phyloP scores from a whole-genome alignment of 2,797 vertebrate genomes.

The Alcedo atthis region DNA sequence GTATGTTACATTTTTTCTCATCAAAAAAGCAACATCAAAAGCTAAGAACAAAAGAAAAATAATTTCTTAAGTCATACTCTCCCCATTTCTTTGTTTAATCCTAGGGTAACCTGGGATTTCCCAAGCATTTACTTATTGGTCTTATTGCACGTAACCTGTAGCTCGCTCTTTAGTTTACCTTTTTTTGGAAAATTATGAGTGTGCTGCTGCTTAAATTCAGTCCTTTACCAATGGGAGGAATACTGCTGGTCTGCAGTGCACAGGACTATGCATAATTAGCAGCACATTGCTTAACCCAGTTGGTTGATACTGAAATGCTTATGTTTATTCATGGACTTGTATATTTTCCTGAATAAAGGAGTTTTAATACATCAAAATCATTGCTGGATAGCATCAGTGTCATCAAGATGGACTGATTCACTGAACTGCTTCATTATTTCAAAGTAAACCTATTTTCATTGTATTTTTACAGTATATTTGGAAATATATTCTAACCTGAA shows the following conservation, averaged over 20 bases:
- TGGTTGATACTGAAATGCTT: neutral
- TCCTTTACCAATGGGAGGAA: neutral
- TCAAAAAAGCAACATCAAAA: neutral
- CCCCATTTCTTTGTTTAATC: neutral
- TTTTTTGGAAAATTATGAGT: neutral
- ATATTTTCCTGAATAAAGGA: neutral
- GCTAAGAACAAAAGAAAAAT: neutral
- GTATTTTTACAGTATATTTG: conserved; percentile 3
- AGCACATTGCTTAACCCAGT: neutral
- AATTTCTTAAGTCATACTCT: neutral
- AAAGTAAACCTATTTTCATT: neutral
- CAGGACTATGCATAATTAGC: neutral
- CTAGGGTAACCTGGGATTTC: neutral
- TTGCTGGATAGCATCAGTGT: neutral
- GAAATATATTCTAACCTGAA: neutral
- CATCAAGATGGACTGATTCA: neutral
- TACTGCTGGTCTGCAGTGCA: neutral
- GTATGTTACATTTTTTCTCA: neutral
- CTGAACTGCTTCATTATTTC: conserved; percentile 25
- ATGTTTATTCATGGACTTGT: neutral
- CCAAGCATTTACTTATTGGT: neutral
- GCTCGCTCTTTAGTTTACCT: neutral
- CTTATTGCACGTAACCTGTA: neutral
- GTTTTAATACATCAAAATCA: neutral
- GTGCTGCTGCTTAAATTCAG: neutral